Evolutionary conservation across 35 echinoderm and acorn worm species (phyloP).

Genomic region (Holothuria glaberrima): DNA sequence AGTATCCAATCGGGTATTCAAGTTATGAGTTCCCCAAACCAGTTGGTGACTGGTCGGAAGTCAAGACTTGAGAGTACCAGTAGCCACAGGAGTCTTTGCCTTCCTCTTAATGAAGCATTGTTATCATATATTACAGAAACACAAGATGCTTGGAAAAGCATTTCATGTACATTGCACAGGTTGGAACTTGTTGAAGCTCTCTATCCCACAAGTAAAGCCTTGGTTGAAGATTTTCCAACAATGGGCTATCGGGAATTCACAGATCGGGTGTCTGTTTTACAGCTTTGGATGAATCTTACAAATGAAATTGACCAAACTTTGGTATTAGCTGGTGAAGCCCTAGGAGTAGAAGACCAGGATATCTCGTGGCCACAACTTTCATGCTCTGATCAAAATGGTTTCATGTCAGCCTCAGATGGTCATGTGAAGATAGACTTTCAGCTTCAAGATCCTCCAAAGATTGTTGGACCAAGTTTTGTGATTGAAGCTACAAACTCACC

Average conservation of each 20-base stretch:
- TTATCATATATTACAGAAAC: conserved; percentile 65
- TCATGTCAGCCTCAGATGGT: background rate
- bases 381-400: background rate
- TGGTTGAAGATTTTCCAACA: conserved; percentile 65
- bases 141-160: conserved; percentile 66
- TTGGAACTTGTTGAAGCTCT: conserved; percentile 77
- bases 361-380: conserved; percentile 72
- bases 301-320: conserved; percentile 86
- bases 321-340: conserved; percentile 56
- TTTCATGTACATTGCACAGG: conserved; percentile 58
- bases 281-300: conserved; percentile 93
- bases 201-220: conserved; percentile 81
- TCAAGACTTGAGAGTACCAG: conserved; percentile 18
- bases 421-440: background rate
- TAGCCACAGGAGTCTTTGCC: conserved; percentile 56
- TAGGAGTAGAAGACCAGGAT: conserved; percentile 87
- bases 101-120: conserved; percentile 76
- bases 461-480: background rate
- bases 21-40: background rate
- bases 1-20: no score
- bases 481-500: background rate
- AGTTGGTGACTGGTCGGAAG: conserved; percentile 4
- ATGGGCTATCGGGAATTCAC: conserved; percentile 56
- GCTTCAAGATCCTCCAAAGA: conserved; percentile 27
- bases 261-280: conserved; percentile 65